These are phyloP conservation scores for Euura lappo DNA, from an alignment of 1,140 invertebrate genomes.

Conservation along the genomic window DNA sequence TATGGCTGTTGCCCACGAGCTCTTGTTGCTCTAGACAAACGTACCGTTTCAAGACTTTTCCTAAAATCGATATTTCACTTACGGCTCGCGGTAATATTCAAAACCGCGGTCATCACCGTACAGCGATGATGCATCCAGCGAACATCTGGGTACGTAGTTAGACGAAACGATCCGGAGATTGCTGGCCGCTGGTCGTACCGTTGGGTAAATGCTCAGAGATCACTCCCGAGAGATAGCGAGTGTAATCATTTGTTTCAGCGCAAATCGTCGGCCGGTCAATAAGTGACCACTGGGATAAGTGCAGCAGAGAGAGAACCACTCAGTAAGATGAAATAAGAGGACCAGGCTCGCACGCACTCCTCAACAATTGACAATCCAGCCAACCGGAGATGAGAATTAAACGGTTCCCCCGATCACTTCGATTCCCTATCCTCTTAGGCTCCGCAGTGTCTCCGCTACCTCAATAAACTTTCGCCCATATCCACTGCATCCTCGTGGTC, in stretches of 20 bases:
- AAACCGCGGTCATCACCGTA: too few species aligned
- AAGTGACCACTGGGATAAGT: not conserved
- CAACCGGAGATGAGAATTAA: not conserved
- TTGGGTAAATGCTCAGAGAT: not conserved
- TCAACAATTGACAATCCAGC: not conserved
- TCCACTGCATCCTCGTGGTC: too few species aligned
- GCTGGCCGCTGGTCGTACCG: not conserved
- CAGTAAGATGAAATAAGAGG: not conserved
- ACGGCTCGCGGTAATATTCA: too few species aligned
- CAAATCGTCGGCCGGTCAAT: not conserved
- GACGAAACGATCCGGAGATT: not conserved
- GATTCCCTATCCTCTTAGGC: not conserved
- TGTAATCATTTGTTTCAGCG: not conserved
- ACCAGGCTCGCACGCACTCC: not conserved
- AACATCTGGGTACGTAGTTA: not conserved
- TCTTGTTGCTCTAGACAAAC: too few species aligned
- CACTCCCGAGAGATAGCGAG: not conserved
- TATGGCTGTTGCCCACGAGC: not conserved
- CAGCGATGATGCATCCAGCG: too few species aligned
- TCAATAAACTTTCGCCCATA: too few species aligned
- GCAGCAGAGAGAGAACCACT: not conserved
- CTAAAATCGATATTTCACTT: too few species aligned
- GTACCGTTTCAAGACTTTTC: too few species aligned
- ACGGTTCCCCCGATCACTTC: not conserved
- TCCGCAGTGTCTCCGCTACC: too few species aligned